These are phyloP conservation scores for Digitonthophagus gazella DNA, from an alignment of 2,888 invertebrate genomes.

Conservation along the genomic window DNA sequence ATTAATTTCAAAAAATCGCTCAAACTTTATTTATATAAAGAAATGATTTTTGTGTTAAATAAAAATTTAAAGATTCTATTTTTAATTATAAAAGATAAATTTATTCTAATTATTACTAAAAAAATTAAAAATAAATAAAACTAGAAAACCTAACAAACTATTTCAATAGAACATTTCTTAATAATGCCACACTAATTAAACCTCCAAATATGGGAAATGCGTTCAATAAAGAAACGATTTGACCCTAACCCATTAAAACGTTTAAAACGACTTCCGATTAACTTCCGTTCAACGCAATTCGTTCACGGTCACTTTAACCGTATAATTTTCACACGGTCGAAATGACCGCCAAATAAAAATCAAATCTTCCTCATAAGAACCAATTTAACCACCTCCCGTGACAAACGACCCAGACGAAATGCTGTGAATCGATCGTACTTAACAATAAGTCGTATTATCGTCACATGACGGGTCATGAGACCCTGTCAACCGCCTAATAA, in stretches of 20 bases:
- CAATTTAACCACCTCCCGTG: not conserved
- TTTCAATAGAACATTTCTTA: too few relatives aligned
- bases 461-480: not conserved
- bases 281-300: not conserved
- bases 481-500: not conserved
- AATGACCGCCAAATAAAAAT: not conserved
- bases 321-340: not conserved
- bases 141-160: too few relatives aligned
- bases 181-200: too few relatives aligned
- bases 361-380: not conserved
- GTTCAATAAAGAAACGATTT: not conserved
- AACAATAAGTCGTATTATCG: not conserved
- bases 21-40: too few relatives aligned
- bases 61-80: too few relatives aligned
- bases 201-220: not conserved
- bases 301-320: not conserved
- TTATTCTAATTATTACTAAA: too few relatives aligned
- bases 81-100: too few relatives aligned
- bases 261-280: not conserved
- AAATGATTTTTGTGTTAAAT: too few relatives aligned
- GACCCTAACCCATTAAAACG: not conserved
- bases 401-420: too few relatives aligned
- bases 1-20: too few relatives aligned
- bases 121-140: too few relatives aligned
- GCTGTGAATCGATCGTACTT: not conserved